Evolutionary conservation across 1,140 invertebrate genomes (phyloP).

Genomic region (Scaptomyza pallida): DNA sequence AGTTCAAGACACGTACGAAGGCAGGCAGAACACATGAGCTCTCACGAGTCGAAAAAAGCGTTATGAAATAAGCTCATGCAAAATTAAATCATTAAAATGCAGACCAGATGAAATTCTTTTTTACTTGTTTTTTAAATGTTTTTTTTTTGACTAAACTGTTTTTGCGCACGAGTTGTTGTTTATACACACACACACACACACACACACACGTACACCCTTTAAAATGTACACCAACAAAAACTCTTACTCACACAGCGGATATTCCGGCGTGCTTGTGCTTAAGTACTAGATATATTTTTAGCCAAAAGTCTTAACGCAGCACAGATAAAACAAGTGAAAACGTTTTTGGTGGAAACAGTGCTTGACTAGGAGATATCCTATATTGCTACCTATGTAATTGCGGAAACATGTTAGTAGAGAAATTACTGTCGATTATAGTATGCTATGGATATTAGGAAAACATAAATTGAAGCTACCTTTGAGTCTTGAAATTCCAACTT

Average conservation of each 20-base stretch:
- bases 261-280: conserved; percentile 53
- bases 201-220: conserved; percentile 23
- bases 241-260: conserved; percentile 22
- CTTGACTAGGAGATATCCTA: neutral
- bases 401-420: too few relatives aligned
- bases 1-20: conserved; percentile 5
- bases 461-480: too few relatives aligned
- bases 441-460: too few relatives aligned
- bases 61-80: conserved; percentile 66
- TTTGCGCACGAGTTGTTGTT: conserved; percentile 67
- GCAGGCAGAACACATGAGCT: neutral
- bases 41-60: neutral
- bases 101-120: conserved; percentile 70
- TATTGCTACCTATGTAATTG: neutral
- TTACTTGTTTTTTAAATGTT: too few relatives aligned
- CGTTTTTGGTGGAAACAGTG: neutral
- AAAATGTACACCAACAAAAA: neutral
- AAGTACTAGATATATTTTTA: conserved; percentile 74
- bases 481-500: too few relatives aligned
- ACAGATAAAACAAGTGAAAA: conserved; percentile 23
- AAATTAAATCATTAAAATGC: conserved; percentile 79
- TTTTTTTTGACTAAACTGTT: conserved; percentile 75
- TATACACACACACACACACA: conserved; percentile 36
- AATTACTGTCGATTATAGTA: too few relatives aligned
- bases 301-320: conserved; percentile 49